phyloP scores from a whole-genome alignment of 2,113 vertebrate species.

The Sander lucioperca region DNA sequence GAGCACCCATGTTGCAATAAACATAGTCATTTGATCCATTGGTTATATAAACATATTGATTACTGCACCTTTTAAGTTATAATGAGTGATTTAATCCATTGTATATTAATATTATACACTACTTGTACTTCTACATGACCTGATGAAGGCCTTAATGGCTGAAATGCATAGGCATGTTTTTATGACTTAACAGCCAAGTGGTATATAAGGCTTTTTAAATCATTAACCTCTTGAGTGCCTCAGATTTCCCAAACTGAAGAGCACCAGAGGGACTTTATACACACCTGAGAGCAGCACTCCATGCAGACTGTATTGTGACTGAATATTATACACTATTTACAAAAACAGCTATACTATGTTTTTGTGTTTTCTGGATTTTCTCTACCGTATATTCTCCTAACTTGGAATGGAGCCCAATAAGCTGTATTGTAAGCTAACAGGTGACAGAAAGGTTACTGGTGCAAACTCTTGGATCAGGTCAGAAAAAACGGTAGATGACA shows the following conservation, averaged over 20 bases:
- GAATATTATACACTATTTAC: background rate
- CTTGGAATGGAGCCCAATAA: background rate
- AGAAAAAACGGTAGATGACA: background rate
- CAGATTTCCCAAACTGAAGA: too few relatives aligned
- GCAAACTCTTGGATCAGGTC: background rate
- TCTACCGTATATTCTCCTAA: background rate
- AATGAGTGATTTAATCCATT: background rate
- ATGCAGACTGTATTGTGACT: too few relatives aligned
- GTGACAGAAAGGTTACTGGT: background rate
- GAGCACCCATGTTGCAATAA: background rate
- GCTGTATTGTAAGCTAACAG: background rate
- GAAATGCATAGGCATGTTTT: too few relatives aligned
- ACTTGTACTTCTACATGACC: too few relatives aligned
- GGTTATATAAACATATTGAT: background rate
- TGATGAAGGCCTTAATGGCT: too few relatives aligned
- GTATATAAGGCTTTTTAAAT: too few relatives aligned
- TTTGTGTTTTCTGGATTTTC: background rate
- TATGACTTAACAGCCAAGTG: too few relatives aligned
- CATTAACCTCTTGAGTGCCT: too few relatives aligned
- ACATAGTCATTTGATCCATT: background rate
- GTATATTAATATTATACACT: too few relatives aligned
- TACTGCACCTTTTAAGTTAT: background rate
- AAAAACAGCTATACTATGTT: too few relatives aligned
- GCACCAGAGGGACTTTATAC: too few relatives aligned
- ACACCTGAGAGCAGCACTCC: too few relatives aligned